Percentiles rank a stretch among this genome's conserved stretches.
Evolutionary conservation across 2,113 vertebrate genomes (phyloP).

Genomic region (Phyllostomus hastatus): DNA sequence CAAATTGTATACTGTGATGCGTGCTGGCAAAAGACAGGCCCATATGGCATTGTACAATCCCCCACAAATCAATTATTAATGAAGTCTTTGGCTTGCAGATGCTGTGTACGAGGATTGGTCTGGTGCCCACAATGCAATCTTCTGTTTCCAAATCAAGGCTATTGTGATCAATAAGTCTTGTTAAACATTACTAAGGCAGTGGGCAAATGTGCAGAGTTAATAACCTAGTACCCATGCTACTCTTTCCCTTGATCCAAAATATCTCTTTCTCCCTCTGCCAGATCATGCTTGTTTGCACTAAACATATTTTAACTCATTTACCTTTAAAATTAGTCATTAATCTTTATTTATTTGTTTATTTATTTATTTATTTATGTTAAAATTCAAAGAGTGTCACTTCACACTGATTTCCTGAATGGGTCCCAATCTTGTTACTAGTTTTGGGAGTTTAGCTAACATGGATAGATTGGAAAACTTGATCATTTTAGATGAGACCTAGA

Average conservation of each 20-base stretch:
- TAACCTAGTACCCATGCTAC: not conserved
- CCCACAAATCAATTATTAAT: constrained; percentile 57
- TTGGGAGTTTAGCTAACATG: not conserved
- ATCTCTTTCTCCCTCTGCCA: not conserved
- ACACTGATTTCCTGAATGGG: not conserved
- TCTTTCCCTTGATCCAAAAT: constrained; percentile 19
- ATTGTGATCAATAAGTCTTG: constrained; percentile 70
- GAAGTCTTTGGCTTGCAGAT: constrained; percentile 44
- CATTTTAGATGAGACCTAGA: not conserved
- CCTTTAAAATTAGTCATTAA: not conserved
- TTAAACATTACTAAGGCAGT: constrained; percentile 68
- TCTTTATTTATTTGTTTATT: not conserved
- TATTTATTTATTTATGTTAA: not conserved
- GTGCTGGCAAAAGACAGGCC: constrained; percentile 41
- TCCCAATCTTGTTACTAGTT: not conserved
- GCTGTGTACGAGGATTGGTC: constrained; percentile 5
- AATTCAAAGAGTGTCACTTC: not conserved
- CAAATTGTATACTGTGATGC: constrained; percentile 15
- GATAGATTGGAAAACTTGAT: not conserved
- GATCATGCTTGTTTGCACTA: not conserved
- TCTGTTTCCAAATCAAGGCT: constrained; percentile 58
- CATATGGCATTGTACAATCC: constrained; percentile 30
- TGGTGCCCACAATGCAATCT: constrained; percentile 49
- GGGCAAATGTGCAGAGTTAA: constrained; percentile 49
- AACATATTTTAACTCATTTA: not conserved